These are phyloP conservation scores for Xenopus petersii DNA, from an alignment of 2,797 vertebrate genomes.

Conservation along the genomic window DNA sequence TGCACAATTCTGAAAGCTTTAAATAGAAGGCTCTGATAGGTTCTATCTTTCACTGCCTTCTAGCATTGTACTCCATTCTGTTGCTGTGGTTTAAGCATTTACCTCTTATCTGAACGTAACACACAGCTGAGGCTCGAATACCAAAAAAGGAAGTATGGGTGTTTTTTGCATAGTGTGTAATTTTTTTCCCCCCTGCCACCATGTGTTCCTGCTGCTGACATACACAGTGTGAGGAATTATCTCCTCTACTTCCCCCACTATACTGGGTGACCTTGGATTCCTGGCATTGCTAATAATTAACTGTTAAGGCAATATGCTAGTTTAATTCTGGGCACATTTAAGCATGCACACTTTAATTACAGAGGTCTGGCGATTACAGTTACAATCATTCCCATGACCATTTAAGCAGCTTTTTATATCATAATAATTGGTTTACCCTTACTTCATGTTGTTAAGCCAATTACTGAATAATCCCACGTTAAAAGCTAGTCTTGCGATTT, in stretches of 20 bases:
- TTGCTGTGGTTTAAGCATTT: background rate
- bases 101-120: background rate
- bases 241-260: slow-evolving; percentile 49
- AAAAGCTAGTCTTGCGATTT: background rate
- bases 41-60: too few relatives aligned
- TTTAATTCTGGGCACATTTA: background rate
- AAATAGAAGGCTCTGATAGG: too few relatives aligned
- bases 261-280: slow-evolving; percentile 60
- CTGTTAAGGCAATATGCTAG: background rate
- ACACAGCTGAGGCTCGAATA: background rate
- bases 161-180: slow-evolving; percentile 11
- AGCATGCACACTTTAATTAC: background rate
- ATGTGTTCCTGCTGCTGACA: slow-evolving; percentile 25
- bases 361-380: background rate
- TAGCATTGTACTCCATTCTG: too few relatives aligned
- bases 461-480: slow-evolving; percentile 12
- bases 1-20: too few relatives aligned
- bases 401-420: background rate
- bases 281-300: slow-evolving; percentile 36
- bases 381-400: background rate
- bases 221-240: slow-evolving; percentile 39
- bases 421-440: slow-evolving; percentile 9
- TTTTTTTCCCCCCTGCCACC: background rate
- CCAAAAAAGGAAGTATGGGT: slow-evolving; percentile 22
- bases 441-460: slow-evolving; percentile 2